Conservation (phyloP, 92 coral and sea anemone genomes). For the Epizoanthus illoricatus region DNA sequence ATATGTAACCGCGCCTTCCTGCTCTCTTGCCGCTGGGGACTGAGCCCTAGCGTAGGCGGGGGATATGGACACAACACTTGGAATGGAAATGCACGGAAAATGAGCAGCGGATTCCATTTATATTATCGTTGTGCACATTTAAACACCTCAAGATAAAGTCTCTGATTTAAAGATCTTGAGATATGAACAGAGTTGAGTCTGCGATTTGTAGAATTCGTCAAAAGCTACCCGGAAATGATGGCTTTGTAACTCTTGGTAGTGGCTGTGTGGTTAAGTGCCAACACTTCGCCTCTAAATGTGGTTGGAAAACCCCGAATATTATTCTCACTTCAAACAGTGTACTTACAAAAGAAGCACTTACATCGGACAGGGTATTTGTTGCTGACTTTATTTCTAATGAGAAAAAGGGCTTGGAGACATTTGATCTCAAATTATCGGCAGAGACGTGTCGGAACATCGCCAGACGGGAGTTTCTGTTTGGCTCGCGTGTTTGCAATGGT, state of each 20-base stretch:
- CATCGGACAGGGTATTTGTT: conserved; percentile 57
- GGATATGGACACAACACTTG: background rate
- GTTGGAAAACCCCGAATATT: conserved; percentile 79
- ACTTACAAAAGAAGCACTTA: conserved; percentile 60
- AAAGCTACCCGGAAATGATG: conserved; percentile 67
- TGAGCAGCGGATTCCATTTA: conserved; percentile 6
- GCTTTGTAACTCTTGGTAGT: conserved; percentile 71
- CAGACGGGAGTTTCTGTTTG: conserved; percentile 40
- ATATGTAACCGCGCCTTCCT: too few relatives aligned
- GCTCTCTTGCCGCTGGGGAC: too few relatives aligned
- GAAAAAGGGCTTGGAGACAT: conserved; percentile 76
- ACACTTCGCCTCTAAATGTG: conserved; percentile 59
- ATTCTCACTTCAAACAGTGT: conserved; percentile 73
- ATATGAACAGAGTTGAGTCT: conserved; percentile 80
- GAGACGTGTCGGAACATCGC: conserved; percentile 59
- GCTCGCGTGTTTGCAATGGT: conserved; percentile 10
- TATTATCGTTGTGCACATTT: background rate
- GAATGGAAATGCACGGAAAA: background rate
- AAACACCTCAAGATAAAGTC: background rate
- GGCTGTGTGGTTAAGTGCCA: conserved; percentile 77
- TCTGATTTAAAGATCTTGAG: background rate
- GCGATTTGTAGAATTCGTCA: conserved; percentile 82
- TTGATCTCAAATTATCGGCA: conserved; percentile 71
- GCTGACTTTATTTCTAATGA: conserved; percentile 75
- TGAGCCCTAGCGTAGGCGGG: background rate